These are phyloP conservation scores for Tribolium madens DNA, from an alignment of 1,140 invertebrate species.

Conservation along the genomic window DNA sequence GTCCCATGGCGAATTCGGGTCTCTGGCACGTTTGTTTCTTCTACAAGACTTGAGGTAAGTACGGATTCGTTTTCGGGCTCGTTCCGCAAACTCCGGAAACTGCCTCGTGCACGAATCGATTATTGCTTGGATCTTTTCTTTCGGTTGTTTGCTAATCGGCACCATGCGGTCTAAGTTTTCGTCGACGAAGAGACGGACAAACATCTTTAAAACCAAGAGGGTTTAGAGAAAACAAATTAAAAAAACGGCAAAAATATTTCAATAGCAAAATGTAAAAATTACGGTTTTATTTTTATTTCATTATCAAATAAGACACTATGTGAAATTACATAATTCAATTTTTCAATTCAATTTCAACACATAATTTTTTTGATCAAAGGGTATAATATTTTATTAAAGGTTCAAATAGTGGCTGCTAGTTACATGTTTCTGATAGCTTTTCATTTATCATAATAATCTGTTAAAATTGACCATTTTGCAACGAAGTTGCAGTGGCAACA, in stretches of 20 bases:
- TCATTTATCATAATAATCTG: no score
- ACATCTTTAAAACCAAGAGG: slow-evolving; percentile 85
- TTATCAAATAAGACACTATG: no score
- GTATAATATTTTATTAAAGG: no score
- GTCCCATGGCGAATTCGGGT: slow-evolving; percentile 75
- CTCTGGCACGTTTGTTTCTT: slow-evolving; percentile 91
- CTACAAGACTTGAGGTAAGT: slow-evolving; percentile 97
- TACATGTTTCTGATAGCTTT: no score
- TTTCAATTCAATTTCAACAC: no score
- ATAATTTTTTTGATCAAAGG: no score
- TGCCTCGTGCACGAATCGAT: slow-evolving; percentile 96
- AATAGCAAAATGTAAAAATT: no score
- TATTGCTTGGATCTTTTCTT: slow-evolving; percentile 97
- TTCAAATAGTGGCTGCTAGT: no score
- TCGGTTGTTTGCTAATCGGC: slow-evolving; percentile 97
- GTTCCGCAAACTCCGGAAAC: slow-evolving; percentile 95
- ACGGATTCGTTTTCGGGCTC: slow-evolving; percentile 92
- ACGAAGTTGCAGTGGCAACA: no score
- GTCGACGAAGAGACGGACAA: slow-evolving; percentile 95
- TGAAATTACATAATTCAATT: no score
- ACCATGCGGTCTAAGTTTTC: slow-evolving; percentile 97
- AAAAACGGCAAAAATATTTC: neutral
- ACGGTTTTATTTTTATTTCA: no score
- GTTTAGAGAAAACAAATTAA: neutral
- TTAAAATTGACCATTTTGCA: no score